Percentiles rank a stretch among this genome's conserved stretches.
phyloP scores from a whole-genome alignment of 2,113 vertebrate genomes.

The Aplodontia rufa region DNA sequence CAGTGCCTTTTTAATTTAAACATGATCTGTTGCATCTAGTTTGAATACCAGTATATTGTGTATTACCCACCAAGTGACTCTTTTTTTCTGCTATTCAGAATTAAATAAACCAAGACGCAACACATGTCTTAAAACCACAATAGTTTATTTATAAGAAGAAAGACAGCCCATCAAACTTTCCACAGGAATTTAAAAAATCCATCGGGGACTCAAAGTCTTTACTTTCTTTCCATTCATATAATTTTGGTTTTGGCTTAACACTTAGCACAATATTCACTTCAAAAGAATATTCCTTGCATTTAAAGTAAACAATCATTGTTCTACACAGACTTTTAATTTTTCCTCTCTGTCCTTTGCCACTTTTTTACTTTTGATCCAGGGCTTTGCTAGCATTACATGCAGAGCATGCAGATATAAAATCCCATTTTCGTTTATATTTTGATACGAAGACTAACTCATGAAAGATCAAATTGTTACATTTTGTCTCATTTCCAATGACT shows the following conservation, averaged over 20 bases:
- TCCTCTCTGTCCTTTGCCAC: conserved; percentile 73
- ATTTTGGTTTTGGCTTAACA: conserved; percentile 91
- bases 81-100: conserved; percentile 82
- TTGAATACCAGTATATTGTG: conserved; percentile 77
- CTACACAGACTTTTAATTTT: conserved; percentile 81
- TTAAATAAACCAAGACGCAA: conserved; percentile 87
- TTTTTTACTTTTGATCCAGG: conserved; percentile 72
- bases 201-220: conserved; percentile 85
- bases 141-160: conserved; percentile 87
- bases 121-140: conserved; percentile 84
- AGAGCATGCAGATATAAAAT: conserved; percentile 53
- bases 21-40: conserved; percentile 71
- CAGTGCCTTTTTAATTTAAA: conserved; percentile 66
- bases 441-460: conserved; percentile 62
- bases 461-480: conserved; percentile 66
- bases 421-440: conserved; percentile 73
- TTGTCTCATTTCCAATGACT: conserved; percentile 70
- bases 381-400: conserved; percentile 62
- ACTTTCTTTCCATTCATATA: conserved; percentile 91
- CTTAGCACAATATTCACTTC: conserved; percentile 87
- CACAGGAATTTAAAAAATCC: conserved; percentile 90
- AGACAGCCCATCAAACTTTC: conserved; percentile 86
- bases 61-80: conserved; percentile 66
- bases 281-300: conserved; percentile 86
- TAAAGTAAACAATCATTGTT: conserved; percentile 84